phyloP scores from a whole-genome alignment of 2,888 invertebrate species.

The Parnassius orleans region DNA sequence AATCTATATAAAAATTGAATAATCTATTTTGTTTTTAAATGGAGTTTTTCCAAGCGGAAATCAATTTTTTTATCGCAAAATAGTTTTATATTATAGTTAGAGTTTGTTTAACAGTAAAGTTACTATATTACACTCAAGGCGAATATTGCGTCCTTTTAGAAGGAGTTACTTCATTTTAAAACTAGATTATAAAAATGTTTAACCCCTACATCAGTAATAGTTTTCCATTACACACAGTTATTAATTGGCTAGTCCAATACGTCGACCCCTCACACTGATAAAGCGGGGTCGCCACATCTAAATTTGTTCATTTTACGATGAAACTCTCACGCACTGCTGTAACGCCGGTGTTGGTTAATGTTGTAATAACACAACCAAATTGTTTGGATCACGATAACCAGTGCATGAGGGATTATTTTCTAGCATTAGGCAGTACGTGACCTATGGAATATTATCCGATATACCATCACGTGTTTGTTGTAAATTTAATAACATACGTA shows the following conservation, averaged over 20 bases:
- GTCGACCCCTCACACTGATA: conserved; percentile 46
- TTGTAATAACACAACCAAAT: conserved; percentile 40
- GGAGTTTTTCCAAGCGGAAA: too few relatives aligned
- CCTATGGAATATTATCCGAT: conserved; percentile 36
- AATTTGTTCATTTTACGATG: conserved; percentile 28
- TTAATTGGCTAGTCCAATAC: conserved; percentile 36
- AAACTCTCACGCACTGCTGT: conserved; percentile 23
- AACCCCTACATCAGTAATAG: conserved; percentile 13
- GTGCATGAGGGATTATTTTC: conserved; percentile 42
- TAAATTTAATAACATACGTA: conserved; percentile 12
- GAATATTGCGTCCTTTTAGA: too few relatives aligned
- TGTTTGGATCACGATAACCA: conserved; percentile 35
- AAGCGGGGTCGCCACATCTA: conserved; percentile 40
- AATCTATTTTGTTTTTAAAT: too few relatives aligned
- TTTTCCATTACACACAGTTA: conserved; percentile 12
- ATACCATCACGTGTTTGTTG: conserved; percentile 33
- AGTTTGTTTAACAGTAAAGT: too few relatives aligned
- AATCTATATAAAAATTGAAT: too few relatives aligned
- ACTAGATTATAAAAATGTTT: too few relatives aligned
- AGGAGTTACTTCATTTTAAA: too few relatives aligned
- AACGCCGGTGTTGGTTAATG: conserved; percentile 31
- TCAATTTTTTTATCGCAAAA: too few relatives aligned
- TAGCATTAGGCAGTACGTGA: conserved; percentile 44
- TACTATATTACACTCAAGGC: too few relatives aligned
- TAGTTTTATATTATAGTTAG: too few relatives aligned